A percentile compares a stretch with the other conserved stretches of the same genome.
These are phyloP conservation scores for Drosophila kohkoa DNA, from an alignment of 1,140 invertebrate genomes.

Conservation along the genomic window DNA sequence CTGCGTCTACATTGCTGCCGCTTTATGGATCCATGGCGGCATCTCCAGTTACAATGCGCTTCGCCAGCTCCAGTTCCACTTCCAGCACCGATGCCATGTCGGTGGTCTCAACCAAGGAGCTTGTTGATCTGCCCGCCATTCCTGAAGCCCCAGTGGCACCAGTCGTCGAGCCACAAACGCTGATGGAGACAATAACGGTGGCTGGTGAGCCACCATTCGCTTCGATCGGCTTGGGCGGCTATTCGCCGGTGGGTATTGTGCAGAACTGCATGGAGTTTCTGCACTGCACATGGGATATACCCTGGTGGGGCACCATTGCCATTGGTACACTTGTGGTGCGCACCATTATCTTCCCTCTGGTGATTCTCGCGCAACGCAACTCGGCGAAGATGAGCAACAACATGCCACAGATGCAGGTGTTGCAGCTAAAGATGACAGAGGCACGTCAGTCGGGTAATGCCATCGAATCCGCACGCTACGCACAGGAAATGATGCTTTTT, in stretches of 20 bases:
- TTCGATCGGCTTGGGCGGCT: slow-evolving; percentile 92
- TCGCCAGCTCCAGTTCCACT: slow-evolving; percentile 49
- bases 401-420: slow-evolving; percentile 91
- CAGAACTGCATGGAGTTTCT: slow-evolving; percentile 93
- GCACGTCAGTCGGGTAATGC: slow-evolving; percentile 92
- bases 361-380: slow-evolving; percentile 92
- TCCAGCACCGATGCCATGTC: slow-evolving; percentile 6
- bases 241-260: slow-evolving; percentile 91
- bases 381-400: slow-evolving; percentile 92
- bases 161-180: slow-evolving; percentile 49
- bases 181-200: slow-evolving; percentile 85
- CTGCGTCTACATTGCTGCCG: slow-evolving; percentile 11
- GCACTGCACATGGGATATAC: slow-evolving; percentile 91
- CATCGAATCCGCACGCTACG: slow-evolving; percentile 90
- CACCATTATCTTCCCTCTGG: slow-evolving; percentile 92
- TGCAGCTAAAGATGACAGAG: slow-evolving; percentile 93
- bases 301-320: slow-evolving; percentile 96
- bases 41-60: slow-evolving; percentile 34
- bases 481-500: slow-evolving; percentile 90
- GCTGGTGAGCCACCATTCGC: slow-evolving; percentile 91
- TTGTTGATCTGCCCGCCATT: slow-evolving; percentile 85
- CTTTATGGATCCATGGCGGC: neutral
- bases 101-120: slow-evolving; percentile 46
- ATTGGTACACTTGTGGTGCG: slow-evolving; percentile 92
- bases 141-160: slow-evolving; percentile 86